Evolutionary conservation across 2,888 invertebrate species (phyloP), one percentile per base, ranked within the genome.

Genomic region (Gymnocheta viridis): DNA sequence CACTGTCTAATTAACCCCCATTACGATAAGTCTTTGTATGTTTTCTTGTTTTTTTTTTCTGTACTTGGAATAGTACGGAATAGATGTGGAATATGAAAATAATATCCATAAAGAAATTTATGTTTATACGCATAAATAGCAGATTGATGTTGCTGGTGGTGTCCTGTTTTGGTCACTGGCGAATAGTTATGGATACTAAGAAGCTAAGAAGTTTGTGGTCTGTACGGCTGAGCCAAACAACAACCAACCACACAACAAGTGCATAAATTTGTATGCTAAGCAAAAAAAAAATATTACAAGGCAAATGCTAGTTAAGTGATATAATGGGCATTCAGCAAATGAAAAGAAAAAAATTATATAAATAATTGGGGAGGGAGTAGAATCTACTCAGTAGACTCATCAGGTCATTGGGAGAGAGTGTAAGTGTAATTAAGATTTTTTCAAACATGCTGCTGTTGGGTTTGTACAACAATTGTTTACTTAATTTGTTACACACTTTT

Each of bases 1-100:
- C 86, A 89, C 88, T 88, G 89, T 87, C 90, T 90, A 90, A 90
- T 90, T 90, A 90, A 89, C 90, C 87, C 86, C 87, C 86, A 87
- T 86, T 87, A 86, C 79, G 70, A 85, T 66, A 72, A 82, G 83
- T 84, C 58, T 80, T 85, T 47, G 38, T 44, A 7, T 29, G 27
- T 58, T 5, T 60, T 56, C 14, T 58, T 51, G 12, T 67, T 70
- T 4, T 4, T 72, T 41, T 14, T 17, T 41, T 76, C 41, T 41
- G 29, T 54, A 62, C 44, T 72, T 77, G 3, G 27, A 54, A 44
- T 27, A 17, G 9, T 9, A 44, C 44, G 14, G 22, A 60, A n/a
- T 58, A 47, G 49, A 64, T 66, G 72, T 67, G 70, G 58, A 76
- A 58, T 47, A 70, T 72, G 58, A 51, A 74, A 74, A 76, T 60